Evolutionary conservation across 2,113 vertebrate genomes (phyloP), one percentile per base, ranked within the genome.

Genomic region (Phalacrocorax brasilianus): DNA sequence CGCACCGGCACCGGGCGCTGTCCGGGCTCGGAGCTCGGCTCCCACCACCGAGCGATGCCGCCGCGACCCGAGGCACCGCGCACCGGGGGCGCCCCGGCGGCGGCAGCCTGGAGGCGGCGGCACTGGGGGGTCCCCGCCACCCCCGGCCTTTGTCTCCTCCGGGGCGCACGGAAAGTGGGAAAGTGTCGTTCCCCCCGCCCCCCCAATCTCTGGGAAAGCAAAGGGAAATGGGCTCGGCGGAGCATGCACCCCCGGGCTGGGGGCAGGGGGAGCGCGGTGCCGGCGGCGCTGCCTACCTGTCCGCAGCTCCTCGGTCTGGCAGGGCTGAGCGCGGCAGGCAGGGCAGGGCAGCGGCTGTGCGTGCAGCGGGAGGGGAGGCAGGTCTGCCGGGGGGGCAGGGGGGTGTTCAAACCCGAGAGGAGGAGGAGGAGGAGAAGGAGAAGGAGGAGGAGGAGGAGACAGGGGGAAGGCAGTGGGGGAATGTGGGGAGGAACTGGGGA

Each of bases 271-370:
- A 83, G 92, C 85, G 9, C 50, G 87, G 35, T 13, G 65, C 45
- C 67, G 9, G 73, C 44, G 42, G 78, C 81, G 68, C 45, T 82
- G 82, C 96, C 65, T 95, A 95, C 96, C 94, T 95, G 96, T 94
- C 3, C 73, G 61, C 50, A 5, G 91, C 55, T 91, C 14, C 80
- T 30, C 45, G 50, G 79, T 1, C 30, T 2, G 38, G 38, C 38
- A 11, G 26, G 18, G 78, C 59, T 20, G 59, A 85, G 86, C 74
- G 74, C 50, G 59, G 82, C 76, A 4, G 62, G 67, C 80, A 49
- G 33, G 40, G 83, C 83, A 33, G 52, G 66, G 62, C 77, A 47
- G 33, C 26, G 72, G 71, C 86, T 78, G 80, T 59, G 92, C 79
- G 12, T 45, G 77, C 70, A 11, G 85, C 71, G 35, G 77, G 71